Evolutionary conservation across 1,140 invertebrate species (phyloP).

Genomic region (Drosophila melanica): DNA sequence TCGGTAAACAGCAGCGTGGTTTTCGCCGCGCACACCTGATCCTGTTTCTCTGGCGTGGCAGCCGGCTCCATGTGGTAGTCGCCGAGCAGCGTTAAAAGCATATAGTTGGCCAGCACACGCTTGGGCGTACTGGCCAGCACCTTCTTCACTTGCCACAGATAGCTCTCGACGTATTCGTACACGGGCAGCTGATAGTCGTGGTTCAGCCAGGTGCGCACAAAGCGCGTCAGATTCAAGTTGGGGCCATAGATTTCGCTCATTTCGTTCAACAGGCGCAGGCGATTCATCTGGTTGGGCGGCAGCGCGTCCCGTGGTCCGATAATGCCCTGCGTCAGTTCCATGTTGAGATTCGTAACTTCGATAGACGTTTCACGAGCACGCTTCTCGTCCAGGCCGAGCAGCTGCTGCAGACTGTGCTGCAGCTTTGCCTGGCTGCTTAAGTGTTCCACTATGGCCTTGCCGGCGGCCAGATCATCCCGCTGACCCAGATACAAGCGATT

Average conservation of each 20-base stretch:
- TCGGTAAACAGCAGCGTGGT: slow-evolving; percentile 57
- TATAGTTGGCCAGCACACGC: slow-evolving; percentile 87
- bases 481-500: slow-evolving; percentile 72
- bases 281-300: slow-evolving; percentile 52
- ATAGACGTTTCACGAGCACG: slow-evolving; percentile 35
- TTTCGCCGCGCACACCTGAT: slow-evolving; percentile 41
- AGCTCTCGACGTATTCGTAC: slow-evolving; percentile 69
- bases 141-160: slow-evolving; percentile 83
- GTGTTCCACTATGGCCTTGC: slow-evolving; percentile 12
- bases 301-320: slow-evolving; percentile 33
- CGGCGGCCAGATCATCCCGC: slow-evolving; percentile 35
- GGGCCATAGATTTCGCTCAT: slow-evolving; percentile 69
- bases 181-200: slow-evolving; percentile 67
- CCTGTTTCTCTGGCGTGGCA: slow-evolving; percentile 56
- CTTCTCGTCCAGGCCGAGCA: slow-evolving; percentile 49
- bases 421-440: slow-evolving; percentile 16
- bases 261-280: slow-evolving; percentile 50
- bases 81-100: slow-evolving; percentile 87
- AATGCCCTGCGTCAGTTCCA: slow-evolving; percentile 26
- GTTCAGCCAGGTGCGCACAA: slow-evolving; percentile 62
- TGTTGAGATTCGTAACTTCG: slow-evolving; percentile 39
- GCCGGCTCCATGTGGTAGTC: slow-evolving; percentile 55
- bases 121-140: slow-evolving; percentile 83
- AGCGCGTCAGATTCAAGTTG: slow-evolving; percentile 73
- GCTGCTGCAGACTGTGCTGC: slow-evolving; percentile 21